Conservation (phyloP, 2,888 invertebrate genomes). For the Eulithis prunata region DNA sequence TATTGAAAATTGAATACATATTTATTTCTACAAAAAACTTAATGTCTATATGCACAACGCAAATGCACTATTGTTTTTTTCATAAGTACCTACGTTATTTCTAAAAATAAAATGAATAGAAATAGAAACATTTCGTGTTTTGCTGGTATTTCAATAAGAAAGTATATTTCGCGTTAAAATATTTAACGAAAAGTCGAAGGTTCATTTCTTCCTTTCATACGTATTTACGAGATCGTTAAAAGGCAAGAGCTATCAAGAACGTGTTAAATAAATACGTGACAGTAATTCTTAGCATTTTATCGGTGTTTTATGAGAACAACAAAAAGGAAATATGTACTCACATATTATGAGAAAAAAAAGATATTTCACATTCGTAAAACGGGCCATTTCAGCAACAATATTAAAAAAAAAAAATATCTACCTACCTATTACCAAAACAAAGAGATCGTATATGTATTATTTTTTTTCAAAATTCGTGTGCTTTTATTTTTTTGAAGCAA, state of each 20-base stretch:
- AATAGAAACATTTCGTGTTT: too few species aligned
- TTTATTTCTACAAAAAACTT: conserved; percentile 37
- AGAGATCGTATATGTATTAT: too few species aligned
- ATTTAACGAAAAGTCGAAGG: conserved; percentile 33
- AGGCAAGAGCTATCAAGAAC: conserved; percentile 42
- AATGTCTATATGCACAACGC: conserved; percentile 26
- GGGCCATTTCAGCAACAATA: too few species aligned
- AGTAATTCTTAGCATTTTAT: conserved; percentile 42
- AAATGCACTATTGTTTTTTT: conserved; percentile 26
- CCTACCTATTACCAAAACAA: too few species aligned
- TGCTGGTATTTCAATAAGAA: too few species aligned
- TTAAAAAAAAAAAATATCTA: too few species aligned
- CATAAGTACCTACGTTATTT: conserved; percentile 8
- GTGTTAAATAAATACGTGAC: conserved; percentile 50
- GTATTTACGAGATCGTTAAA: conserved; percentile 44
- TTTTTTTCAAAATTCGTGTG: conserved; percentile 25
- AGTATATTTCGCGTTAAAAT: conserved; percentile 23
- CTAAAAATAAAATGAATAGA: conserved; percentile 26
- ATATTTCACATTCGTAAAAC: not conserved
- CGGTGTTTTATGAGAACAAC: conserved; percentile 22
- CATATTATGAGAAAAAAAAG: not conserved
- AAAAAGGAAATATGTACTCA: not conserved
- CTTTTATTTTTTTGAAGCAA: too few species aligned
- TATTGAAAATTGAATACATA: conserved; percentile 50
- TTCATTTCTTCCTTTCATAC: conserved; percentile 39